Evolutionary conservation across 2,797 vertebrate genomes (phyloP).

Genomic region (Hipposideros larvatus): DNA sequence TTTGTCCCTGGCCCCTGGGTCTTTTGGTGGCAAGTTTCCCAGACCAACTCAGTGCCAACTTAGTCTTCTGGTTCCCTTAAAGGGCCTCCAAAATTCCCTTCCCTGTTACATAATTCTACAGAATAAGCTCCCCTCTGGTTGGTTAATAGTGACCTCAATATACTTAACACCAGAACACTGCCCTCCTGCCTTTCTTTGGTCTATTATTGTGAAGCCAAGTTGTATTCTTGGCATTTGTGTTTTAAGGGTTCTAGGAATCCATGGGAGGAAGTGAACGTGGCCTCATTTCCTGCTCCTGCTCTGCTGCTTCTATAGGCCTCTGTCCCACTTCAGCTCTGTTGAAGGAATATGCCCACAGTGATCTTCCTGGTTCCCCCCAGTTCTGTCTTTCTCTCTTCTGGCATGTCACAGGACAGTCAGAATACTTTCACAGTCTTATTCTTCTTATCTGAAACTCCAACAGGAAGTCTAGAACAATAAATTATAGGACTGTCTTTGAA

Average conservation of each 20-base stretch:
- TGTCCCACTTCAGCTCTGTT: not conserved
- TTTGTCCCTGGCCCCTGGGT: not conserved
- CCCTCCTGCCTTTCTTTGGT: not conserved
- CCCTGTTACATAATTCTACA: constrained; percentile 39
- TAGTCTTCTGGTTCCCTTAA: not conserved
- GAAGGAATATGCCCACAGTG: not conserved
- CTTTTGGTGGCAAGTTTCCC: constrained; percentile 34
- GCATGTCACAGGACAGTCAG: not conserved
- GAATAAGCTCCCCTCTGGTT: not conserved
- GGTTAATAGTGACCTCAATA: not conserved
- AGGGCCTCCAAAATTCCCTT: constrained; percentile 32
- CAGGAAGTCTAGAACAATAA: not conserved
- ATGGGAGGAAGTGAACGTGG: not conserved
- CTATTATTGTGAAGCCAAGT: not conserved
- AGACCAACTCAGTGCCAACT: not conserved
- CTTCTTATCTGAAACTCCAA: not conserved
- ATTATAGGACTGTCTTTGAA: not conserved
- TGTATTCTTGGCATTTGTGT: constrained; percentile 28
- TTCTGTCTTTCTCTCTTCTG: not conserved
- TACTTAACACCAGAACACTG: not conserved
- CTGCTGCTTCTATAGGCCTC: not conserved
- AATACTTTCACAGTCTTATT: not conserved
- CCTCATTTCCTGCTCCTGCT: not conserved
- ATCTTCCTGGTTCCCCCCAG: not conserved
- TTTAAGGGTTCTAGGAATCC: constrained; percentile 56